phyloP scores from a whole-genome alignment of 2,888 invertebrate species.

The Desoria tigrina region DNA sequence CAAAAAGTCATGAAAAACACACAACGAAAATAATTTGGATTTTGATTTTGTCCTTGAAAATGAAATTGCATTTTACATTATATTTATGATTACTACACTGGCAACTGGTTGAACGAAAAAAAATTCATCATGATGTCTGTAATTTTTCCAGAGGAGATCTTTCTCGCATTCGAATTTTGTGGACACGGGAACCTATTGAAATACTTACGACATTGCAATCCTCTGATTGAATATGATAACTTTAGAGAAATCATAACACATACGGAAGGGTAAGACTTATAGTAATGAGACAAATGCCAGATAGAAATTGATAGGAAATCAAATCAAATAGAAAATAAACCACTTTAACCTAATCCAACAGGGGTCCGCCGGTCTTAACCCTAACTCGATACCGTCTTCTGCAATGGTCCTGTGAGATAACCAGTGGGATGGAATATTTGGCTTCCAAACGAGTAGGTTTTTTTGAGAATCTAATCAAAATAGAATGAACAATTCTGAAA shows the following conservation, averaged over 20 bases:
- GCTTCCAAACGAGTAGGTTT: constrained; percentile 10
- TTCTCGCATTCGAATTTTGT: constrained; percentile 5
- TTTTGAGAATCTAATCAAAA: background rate
- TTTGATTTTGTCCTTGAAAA: no score
- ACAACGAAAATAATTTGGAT: no score
- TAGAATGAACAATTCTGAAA: no score
- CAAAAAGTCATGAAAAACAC: no score
- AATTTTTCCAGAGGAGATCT: background rate
- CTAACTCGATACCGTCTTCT: constrained; percentile 9
- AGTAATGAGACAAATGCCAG: no score
- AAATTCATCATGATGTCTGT: no score
- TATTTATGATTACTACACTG: no score
- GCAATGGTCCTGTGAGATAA: constrained; percentile 10
- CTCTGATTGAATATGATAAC: background rate
- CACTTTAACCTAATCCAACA: no score
- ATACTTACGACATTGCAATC: constrained; percentile 1
- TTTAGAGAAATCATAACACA: background rate
- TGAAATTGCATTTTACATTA: background rate
- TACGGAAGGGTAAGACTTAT: background rate
- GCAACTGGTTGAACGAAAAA: no score
- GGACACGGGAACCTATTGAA: constrained; percentile 1
- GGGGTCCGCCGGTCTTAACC: constrained; percentile 2
- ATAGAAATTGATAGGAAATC: no score
- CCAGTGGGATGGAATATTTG: constrained; percentile 4
- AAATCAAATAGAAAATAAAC: no score